Conservation (phyloP, 2,888 invertebrate species). For the Sicus ferrugineus region DNA sequence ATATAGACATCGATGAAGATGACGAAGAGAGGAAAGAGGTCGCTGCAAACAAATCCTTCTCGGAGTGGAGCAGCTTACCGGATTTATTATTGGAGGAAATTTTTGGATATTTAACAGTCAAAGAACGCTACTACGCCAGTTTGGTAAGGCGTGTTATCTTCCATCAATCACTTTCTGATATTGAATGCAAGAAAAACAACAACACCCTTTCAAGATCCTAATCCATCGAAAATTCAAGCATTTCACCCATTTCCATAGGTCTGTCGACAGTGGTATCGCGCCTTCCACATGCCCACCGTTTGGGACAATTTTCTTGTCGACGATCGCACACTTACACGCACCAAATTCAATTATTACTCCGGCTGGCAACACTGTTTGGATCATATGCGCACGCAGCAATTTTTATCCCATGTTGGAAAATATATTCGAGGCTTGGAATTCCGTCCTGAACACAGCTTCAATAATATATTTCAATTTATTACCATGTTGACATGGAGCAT, state of each 20-base stretch:
- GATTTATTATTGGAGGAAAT: slow-evolving; percentile 78
- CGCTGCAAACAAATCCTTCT: slow-evolving; percentile 60
- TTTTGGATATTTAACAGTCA: slow-evolving; percentile 73
- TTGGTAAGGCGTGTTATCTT: slow-evolving; percentile 67
- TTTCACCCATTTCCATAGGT: slow-evolving; percentile 50
- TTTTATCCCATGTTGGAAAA: slow-evolving; percentile 73
- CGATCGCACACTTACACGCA: slow-evolving; percentile 76
- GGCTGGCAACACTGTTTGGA: slow-evolving; percentile 79
- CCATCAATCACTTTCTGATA: not conserved
- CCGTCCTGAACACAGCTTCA: slow-evolving; percentile 78
- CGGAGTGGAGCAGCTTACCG: slow-evolving; percentile 74
- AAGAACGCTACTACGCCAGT: slow-evolving; percentile 78
- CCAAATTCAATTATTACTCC: slow-evolving; percentile 81
- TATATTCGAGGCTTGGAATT: slow-evolving; percentile 74
- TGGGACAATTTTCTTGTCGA: slow-evolving; percentile 79
- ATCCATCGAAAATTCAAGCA: too few relatives aligned
- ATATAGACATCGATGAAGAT: slow-evolving; percentile 65
- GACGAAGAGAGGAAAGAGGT: slow-evolving; percentile 58
- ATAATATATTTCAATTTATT: slow-evolving; percentile 85
- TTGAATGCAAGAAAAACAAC: too few relatives aligned
- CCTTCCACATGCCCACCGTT: slow-evolving; percentile 76
- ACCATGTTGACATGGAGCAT: slow-evolving; percentile 80
- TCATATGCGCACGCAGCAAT: slow-evolving; percentile 76
- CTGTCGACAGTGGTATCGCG: slow-evolving; percentile 70
- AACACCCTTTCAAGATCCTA: not conserved